phyloP scores from a whole-genome alignment of 2,888 invertebrate genomes.

The Xanthia togata region DNA sequence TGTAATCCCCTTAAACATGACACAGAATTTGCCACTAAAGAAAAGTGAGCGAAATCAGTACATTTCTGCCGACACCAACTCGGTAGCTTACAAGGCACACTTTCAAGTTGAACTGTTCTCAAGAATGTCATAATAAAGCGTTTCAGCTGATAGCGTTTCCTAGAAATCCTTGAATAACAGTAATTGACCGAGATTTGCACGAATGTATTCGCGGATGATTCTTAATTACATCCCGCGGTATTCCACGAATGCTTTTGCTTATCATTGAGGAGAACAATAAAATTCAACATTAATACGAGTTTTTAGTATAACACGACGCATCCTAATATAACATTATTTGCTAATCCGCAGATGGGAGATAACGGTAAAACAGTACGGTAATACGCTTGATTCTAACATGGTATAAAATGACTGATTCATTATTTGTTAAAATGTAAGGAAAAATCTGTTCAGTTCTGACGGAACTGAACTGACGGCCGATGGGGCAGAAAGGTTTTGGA shows the following conservation, averaged over 20 bases:
- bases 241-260: constrained; percentile 37
- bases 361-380: neutral
- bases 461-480: too few species aligned
- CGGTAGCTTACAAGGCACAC: neutral
- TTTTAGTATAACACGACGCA: constrained; percentile 14
- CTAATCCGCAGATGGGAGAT: neutral
- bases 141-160: constrained; percentile 14
- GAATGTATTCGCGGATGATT: constrained; percentile 9
- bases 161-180: constrained; percentile 25
- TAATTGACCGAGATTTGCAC: constrained; percentile 24
- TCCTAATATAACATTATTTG: neutral
- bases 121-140: constrained; percentile 31
- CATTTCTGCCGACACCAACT: neutral
- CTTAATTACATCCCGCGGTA: constrained; percentile 37
- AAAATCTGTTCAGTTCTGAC: too few species aligned
- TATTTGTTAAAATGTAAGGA: neutral
- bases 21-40: neutral
- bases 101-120: constrained; percentile 4
- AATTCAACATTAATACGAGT: constrained; percentile 26
- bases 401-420: neutral
- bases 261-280: constrained; percentile 13
- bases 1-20: too few species aligned
- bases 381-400: neutral
- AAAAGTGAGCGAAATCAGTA: neutral
- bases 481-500: too few species aligned